phyloP scores from a whole-genome alignment of 2,797 vertebrate genomes.

The Coendou prehensilis region DNA sequence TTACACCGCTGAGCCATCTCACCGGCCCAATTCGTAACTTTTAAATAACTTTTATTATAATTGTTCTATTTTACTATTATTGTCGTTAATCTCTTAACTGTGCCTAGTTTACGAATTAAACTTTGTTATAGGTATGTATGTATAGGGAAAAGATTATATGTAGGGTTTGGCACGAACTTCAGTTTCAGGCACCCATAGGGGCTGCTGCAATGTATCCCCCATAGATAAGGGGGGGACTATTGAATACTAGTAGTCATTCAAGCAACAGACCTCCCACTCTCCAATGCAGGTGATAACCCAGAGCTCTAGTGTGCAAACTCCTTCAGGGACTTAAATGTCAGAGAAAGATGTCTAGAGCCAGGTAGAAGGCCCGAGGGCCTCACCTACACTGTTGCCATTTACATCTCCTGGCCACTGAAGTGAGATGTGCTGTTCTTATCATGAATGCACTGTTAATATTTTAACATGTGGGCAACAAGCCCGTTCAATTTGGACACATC shows the following conservation, averaged over 20 bases:
- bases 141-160: not conserved
- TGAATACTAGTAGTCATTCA: not conserved
- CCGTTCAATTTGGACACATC: not conserved
- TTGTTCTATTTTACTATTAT: not conserved
- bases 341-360: conserved; percentile 22
- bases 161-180: not conserved
- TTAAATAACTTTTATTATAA: not conserved
- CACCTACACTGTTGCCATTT: not conserved
- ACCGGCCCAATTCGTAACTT: not conserved
- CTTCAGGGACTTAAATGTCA: not conserved
- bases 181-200: not conserved
- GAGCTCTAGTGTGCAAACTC: not conserved
- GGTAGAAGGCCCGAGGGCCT: not conserved
- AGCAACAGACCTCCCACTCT: not conserved
- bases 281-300: not conserved
- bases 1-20: no score
- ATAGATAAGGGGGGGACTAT: not conserved
- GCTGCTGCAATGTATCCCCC: not conserved
- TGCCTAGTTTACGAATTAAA: not conserved
- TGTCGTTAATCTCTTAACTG: not conserved
- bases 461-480: conserved; percentile 39
- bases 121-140: not conserved
- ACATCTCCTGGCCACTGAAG: not conserved
- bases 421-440: conserved; percentile 70
- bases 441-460: conserved; percentile 63